phyloP scores from a whole-genome alignment of 2,113 vertebrate species.

The Isurus oxyrinchus region DNA sequence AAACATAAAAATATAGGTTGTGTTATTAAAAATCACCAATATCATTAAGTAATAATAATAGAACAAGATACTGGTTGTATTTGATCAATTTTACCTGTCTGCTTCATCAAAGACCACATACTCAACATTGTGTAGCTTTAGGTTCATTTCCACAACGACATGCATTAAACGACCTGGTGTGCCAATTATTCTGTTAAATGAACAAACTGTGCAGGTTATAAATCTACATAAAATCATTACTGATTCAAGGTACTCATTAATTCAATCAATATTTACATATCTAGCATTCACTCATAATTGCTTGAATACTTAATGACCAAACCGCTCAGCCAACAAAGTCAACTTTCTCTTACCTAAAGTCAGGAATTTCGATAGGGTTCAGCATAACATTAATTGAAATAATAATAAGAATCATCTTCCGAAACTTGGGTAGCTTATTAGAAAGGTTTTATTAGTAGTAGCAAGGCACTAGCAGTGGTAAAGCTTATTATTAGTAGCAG shows the following conservation, averaged over 20 bases:
- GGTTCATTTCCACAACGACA: constrained; percentile 82
- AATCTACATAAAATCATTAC: background rate
- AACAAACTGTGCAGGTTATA: background rate
- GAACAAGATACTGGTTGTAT: background rate
- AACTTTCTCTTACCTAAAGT: too few relatives aligned
- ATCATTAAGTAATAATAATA: background rate
- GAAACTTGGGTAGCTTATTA: too few relatives aligned
- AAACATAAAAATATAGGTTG: background rate
- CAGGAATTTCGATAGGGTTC: too few relatives aligned
- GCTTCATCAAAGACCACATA: constrained; percentile 96
- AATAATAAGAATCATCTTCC: too few relatives aligned
- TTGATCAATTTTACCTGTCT: constrained; percentile 68
- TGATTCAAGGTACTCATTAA: background rate
- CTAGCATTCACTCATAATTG: background rate
- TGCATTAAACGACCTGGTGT: constrained; percentile 92
- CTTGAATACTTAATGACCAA: background rate
- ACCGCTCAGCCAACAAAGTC: background rate
- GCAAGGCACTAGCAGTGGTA: too few relatives aligned
- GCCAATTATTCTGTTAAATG: constrained; percentile 77
- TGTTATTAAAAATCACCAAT: background rate
- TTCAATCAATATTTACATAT: background rate
- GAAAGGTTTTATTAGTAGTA: too few relatives aligned
- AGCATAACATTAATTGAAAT: too few relatives aligned
- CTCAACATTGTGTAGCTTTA: constrained; percentile 80
- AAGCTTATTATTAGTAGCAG: too few relatives aligned